Evolutionary conservation across 2,888 invertebrate genomes (phyloP).

Genomic region (Drosophila paracracens): DNA sequence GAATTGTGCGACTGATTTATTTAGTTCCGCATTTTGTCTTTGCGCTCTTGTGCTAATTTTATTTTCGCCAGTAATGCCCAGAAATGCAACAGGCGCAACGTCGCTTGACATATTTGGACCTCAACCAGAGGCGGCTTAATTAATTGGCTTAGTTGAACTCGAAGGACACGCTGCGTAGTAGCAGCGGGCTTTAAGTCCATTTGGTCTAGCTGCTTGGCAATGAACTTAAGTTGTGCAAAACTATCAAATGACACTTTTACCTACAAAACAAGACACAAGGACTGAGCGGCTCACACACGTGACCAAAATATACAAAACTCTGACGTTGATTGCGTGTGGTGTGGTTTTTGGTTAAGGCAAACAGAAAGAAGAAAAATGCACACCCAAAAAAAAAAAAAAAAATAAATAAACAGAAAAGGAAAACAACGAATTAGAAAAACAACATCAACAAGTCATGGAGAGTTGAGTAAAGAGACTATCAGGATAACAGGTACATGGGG

Average conservation of each 20-base stretch:
- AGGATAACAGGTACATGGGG: slow-evolving; percentile 27
- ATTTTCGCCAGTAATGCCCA: slow-evolving; percentile 39
- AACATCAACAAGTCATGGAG: slow-evolving; percentile 33
- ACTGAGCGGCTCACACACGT: slow-evolving; percentile 54
- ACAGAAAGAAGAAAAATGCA: slow-evolving; percentile 10
- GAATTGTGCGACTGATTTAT: slow-evolving; percentile 58
- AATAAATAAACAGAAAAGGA: background rate
- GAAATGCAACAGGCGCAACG: slow-evolving; percentile 75
- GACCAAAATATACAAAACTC: slow-evolving; percentile 72
- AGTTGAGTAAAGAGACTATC: slow-evolving; percentile 13
- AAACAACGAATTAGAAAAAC: slow-evolving; percentile 18
- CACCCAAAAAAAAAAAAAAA: slow-evolving; percentile 1
- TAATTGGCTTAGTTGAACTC: slow-evolving; percentile 74
- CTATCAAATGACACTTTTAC: slow-evolving; percentile 74
- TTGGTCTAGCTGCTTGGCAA: slow-evolving; percentile 24
- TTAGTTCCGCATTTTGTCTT: slow-evolving; percentile 74
- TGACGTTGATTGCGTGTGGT: slow-evolving; percentile 73
- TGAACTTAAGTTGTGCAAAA: slow-evolving; percentile 56
- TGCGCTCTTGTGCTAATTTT: slow-evolving; percentile 55
- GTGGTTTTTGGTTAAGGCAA: slow-evolving; percentile 52
- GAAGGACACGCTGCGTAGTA: slow-evolving; percentile 33
- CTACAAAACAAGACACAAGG: slow-evolving; percentile 39
- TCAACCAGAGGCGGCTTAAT: slow-evolving; percentile 63
- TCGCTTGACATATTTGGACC: slow-evolving; percentile 72
- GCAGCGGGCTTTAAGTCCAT: slow-evolving; percentile 55